These are phyloP conservation scores for Epinephelus awoara DNA, from an alignment of 2,797 vertebrate genomes.

Conservation along the genomic window DNA sequence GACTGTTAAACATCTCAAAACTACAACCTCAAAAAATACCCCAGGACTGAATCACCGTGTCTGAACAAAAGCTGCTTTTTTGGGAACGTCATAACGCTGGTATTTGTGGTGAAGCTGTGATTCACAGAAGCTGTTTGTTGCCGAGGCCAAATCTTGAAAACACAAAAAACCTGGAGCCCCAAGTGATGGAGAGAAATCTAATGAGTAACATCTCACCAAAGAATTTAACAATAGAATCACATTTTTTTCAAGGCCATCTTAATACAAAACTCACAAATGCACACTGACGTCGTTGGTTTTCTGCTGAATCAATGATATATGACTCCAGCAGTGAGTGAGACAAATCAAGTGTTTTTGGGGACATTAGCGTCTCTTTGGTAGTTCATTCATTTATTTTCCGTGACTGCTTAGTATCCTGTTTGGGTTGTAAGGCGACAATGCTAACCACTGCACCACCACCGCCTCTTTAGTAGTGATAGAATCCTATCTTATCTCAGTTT, in stretches of 20 bases:
- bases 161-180: not conserved
- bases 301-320: not conserved
- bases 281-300: not conserved
- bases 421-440: too few relatives aligned
- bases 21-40: constrained; percentile 6
- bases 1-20: constrained; percentile 15
- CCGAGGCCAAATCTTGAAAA: constrained; percentile 3
- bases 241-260: not conserved
- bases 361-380: not conserved
- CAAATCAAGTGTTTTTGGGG: not conserved
- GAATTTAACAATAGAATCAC: not conserved
- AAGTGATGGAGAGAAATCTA: constrained; percentile 1
- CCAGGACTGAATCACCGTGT: constrained; percentile 36
- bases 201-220: constrained; percentile 33
- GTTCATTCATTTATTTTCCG: too few relatives aligned
- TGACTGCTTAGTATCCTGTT: too few relatives aligned
- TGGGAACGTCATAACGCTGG: not conserved
- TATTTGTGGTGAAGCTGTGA: constrained; percentile 26
- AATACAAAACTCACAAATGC: not conserved
- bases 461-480: too few relatives aligned
- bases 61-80: constrained; percentile 25
- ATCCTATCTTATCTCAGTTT: too few relatives aligned
- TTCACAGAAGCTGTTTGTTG: constrained; percentile 18
- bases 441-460: too few relatives aligned
- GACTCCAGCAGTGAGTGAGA: not conserved